These are phyloP conservation scores for Tyrannus savana DNA, from an alignment of 2,113 vertebrate genomes.

Conservation along the genomic window DNA sequence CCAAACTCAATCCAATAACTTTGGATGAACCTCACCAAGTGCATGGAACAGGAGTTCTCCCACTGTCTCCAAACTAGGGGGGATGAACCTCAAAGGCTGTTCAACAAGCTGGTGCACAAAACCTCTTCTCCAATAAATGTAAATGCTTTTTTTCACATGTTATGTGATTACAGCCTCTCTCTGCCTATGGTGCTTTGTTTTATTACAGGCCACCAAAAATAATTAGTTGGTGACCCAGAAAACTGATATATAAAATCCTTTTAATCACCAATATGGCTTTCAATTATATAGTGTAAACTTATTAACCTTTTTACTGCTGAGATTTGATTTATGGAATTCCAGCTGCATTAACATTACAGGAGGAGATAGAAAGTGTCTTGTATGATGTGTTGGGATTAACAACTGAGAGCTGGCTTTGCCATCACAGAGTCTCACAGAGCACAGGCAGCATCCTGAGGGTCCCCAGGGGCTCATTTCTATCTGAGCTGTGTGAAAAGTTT, in stretches of 20 bases:
- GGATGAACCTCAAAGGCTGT: not conserved
- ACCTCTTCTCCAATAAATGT: slow-evolving; percentile 22
- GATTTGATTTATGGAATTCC: slow-evolving; percentile 79
- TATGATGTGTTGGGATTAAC: slow-evolving; percentile 53
- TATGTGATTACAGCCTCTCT: slow-evolving; percentile 66
- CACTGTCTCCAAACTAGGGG: not conserved
- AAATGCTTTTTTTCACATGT: slow-evolving; percentile 41
- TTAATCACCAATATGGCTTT: slow-evolving; percentile 84
- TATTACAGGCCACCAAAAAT: slow-evolving; percentile 79
- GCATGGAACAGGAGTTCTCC: rapidly evolving
- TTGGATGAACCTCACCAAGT: not conserved
- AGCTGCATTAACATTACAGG: slow-evolving; percentile 69
- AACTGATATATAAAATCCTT: slow-evolving; percentile 81
- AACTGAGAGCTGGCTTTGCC: slow-evolving; percentile 37
- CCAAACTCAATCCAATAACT: slow-evolving; percentile 40
- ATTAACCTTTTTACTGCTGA: slow-evolving; percentile 83
- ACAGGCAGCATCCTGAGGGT: not conserved
- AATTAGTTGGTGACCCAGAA: slow-evolving; percentile 83
- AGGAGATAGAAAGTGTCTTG: slow-evolving; percentile 65
- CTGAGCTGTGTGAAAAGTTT: not conserved
- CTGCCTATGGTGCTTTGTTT: slow-evolving; percentile 64
- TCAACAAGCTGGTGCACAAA: not conserved
- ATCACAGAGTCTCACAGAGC: not conserved
- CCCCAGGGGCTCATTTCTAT: slow-evolving; percentile 19
- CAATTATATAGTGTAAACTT: slow-evolving; percentile 81